Conservation (phyloP, 2,888 invertebrate species). For the Romanomermis culicivorax region DNA sequence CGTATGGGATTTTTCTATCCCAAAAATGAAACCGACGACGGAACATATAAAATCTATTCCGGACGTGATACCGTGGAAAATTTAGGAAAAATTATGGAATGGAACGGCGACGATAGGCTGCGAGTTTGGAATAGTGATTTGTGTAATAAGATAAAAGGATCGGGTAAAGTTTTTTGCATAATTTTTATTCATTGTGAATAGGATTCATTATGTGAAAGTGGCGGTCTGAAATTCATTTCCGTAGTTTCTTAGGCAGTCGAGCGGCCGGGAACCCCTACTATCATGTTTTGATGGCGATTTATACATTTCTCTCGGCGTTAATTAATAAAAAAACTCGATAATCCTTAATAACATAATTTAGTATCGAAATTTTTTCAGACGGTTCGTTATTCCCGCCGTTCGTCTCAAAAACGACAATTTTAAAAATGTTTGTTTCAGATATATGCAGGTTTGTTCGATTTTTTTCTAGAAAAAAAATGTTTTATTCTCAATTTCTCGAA, state of each 20-base stretch:
- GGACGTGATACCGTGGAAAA: not conserved
- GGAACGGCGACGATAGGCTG: not conserved
- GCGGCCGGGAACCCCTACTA: too few relatives aligned
- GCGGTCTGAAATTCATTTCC: too few relatives aligned
- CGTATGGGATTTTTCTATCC: slow-evolving; percentile 1
- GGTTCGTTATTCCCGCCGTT: slow-evolving; percentile 8
- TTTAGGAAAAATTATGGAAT: not conserved
- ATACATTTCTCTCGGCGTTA: too few relatives aligned
- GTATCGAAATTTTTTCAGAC: slow-evolving; percentile 9
- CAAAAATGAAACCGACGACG: slow-evolving; percentile 6
- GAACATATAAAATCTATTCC: slow-evolving; percentile 6
- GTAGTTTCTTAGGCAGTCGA: too few relatives aligned
- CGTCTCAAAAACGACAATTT: not conserved
- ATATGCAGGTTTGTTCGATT: slow-evolving; percentile 3
- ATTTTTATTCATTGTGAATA: not conserved
- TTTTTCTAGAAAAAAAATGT: too few relatives aligned
- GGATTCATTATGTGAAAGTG: too few relatives aligned
- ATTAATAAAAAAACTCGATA: too few relatives aligned
- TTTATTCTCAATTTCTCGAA: too few relatives aligned
- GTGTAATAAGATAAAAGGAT: not conserved
- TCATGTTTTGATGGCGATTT: too few relatives aligned
- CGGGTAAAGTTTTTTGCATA: not conserved
- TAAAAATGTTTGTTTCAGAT: slow-evolving; percentile 9
- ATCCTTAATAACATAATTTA: too few relatives aligned
- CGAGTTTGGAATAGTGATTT: not conserved